Evolutionary conservation across 2,113 vertebrate genomes (phyloP).

Genomic region (Xiphophorus hellerii): DNA sequence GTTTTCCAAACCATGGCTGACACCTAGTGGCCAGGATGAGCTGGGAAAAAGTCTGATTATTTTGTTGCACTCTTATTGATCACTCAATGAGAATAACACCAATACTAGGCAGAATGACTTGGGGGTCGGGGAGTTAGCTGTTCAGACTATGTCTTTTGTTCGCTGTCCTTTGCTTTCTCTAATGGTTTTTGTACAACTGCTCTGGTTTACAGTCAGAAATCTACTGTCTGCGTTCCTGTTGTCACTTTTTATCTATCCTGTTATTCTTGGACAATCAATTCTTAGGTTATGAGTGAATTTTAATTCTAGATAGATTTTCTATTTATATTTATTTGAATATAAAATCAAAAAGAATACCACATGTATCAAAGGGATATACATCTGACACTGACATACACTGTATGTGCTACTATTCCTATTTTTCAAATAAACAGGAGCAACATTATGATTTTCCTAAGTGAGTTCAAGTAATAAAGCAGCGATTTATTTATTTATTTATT

Average conservation of each 20-base stretch:
- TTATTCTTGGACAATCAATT: neutral
- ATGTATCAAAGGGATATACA: too few relatives aligned
- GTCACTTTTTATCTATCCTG: conserved; percentile 27
- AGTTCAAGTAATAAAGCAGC: too few relatives aligned
- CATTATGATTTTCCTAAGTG: too few relatives aligned
- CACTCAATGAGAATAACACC: neutral
- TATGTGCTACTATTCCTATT: too few relatives aligned
- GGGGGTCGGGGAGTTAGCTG: conserved; percentile 1
- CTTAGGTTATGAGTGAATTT: conserved; percentile 5
- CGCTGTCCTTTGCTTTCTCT: conserved; percentile 27
- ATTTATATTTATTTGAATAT: too few relatives aligned
- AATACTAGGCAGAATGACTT: neutral
- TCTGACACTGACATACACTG: too few relatives aligned
- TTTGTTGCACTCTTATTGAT: neutral
- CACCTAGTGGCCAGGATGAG: conserved; percentile 60
- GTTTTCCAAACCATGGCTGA: conserved; percentile 41
- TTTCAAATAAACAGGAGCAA: too few relatives aligned
- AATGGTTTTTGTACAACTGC: conserved; percentile 11
- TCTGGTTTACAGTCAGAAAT: conserved; percentile 13
- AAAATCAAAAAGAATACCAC: too few relatives aligned
- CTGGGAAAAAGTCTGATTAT: neutral
- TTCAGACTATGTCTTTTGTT: conserved; percentile 28
- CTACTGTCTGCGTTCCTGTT: neutral
- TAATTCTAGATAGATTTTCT: neutral
- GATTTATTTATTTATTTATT: too few relatives aligned